Evolutionary conservation across 2,888 invertebrate genomes (phyloP).

Genomic region (Camptogramma bilineatum): DNA sequence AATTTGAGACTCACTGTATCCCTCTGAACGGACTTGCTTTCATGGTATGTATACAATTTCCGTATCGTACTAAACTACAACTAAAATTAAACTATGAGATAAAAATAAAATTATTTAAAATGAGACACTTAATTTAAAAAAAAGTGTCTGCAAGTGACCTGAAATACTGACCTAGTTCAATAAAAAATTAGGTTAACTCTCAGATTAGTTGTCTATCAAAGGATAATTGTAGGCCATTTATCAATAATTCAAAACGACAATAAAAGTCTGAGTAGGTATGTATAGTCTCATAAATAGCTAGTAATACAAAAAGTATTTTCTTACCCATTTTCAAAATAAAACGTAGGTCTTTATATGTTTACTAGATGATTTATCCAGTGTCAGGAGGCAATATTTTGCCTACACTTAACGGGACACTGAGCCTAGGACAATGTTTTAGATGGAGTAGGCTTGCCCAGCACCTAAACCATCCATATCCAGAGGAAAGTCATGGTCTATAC

Average conservation of each 20-base stretch:
- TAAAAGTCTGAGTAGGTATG: not conserved
- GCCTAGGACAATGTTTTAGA: too few relatives aligned
- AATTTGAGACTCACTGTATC: not conserved
- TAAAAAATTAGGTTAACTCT: slow-evolving; percentile 11
- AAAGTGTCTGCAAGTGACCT: slow-evolving; percentile 15
- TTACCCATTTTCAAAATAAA: slow-evolving; percentile 14
- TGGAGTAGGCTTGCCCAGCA: too few relatives aligned
- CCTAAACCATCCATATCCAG: too few relatives aligned
- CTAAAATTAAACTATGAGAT: not conserved
- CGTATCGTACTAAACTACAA: not conserved
- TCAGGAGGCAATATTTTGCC: too few relatives aligned
- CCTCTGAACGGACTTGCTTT: not conserved
- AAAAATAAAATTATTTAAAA: slow-evolving; percentile 1
- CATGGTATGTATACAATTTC: not conserved
- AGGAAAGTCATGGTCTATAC: too few relatives aligned
- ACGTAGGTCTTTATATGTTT: too few relatives aligned
- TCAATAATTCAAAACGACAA: slow-evolving; percentile 3
- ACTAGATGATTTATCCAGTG: too few relatives aligned
- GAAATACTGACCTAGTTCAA: slow-evolving; percentile 17
- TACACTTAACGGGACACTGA: too few relatives aligned
- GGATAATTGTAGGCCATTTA: not conserved
- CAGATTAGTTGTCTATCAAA: slow-evolving; percentile 15
- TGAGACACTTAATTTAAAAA: too few relatives aligned
- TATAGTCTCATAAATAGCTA: not conserved
- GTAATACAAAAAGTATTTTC: too few relatives aligned